A percentile compares a stretch with the other conserved stretches of the same genome.
These are phyloP conservation scores for Heteractis magnifica DNA, from an alignment of 92 coral and sea anemone species.

Conservation along the genomic window DNA sequence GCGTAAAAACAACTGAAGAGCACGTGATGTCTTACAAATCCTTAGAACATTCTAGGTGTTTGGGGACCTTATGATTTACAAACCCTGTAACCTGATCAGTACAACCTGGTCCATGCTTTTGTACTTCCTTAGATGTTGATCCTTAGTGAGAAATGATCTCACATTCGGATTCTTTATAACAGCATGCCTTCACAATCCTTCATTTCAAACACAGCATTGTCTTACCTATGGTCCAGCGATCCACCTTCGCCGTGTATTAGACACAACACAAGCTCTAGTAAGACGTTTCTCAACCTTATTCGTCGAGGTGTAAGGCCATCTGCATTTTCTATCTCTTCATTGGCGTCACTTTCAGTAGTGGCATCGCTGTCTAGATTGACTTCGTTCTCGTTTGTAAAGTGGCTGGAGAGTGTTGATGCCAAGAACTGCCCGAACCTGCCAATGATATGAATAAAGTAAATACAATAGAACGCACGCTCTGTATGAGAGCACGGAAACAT, in stretches of 20 bases:
- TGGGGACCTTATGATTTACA: too few species aligned
- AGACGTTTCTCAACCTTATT: conserved; percentile 74
- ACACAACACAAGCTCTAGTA: conserved; percentile 77
- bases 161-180: too few species aligned
- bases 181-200: neutral
- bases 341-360: neutral
- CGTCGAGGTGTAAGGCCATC: conserved; percentile 56
- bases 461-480: too few species aligned
- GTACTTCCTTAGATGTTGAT: too few species aligned
- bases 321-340: conserved; percentile 21
- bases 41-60: too few species aligned
- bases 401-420: conserved; percentile 67
- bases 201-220: neutral
- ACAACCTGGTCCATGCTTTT: too few species aligned
- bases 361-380: conserved; percentile 39
- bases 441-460: neutral
- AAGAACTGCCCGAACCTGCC: conserved; percentile 92
- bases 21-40: too few species aligned
- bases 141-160: too few species aligned
- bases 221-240: conserved; percentile 78
- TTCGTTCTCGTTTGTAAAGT: conserved; percentile 59
- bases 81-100: too few species aligned
- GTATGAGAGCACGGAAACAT: too few species aligned
- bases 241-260: conserved; percentile 76
- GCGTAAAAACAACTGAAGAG: too few species aligned